Percentiles rank a stretch among this genome's conserved stretches.
Conservation (phyloP, 2,113 vertebrate species). For the Dicerorhinus sumatrensis region DNA sequence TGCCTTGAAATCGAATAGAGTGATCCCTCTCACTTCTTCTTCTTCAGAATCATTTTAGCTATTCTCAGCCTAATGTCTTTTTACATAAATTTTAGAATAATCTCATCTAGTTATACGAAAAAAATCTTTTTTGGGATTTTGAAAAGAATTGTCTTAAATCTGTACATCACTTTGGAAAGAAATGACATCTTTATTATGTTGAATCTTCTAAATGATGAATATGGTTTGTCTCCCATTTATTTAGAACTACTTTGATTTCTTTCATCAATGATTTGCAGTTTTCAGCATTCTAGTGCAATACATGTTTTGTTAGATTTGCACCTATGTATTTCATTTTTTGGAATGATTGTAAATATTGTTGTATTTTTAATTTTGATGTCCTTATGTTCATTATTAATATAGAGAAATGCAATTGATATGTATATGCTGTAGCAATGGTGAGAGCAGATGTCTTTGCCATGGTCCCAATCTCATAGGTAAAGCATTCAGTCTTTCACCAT, state of each 20-base stretch:
- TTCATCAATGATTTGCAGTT: background rate
- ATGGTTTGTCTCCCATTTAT: background rate
- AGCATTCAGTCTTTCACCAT: background rate
- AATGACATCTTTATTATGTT: background rate
- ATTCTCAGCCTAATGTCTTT: background rate
- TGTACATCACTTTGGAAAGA: background rate
- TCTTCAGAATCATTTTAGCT: background rate
- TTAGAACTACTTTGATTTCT: background rate
- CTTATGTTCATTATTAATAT: background rate
- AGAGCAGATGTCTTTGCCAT: background rate
- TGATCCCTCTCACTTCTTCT: background rate
- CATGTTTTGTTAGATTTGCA: background rate
- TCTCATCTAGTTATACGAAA: background rate
- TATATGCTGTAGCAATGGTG: background rate
- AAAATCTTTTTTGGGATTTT: background rate
- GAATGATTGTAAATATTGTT: background rate
- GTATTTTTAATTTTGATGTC: background rate
- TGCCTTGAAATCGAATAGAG: background rate
- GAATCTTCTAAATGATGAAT: background rate
- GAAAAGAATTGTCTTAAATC: background rate
- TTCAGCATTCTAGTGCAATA: background rate
- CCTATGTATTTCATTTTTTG: background rate
- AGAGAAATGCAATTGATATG: background rate
- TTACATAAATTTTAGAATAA: background rate
- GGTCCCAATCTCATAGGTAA: background rate